A percentile compares a stretch with the other conserved stretches of the same genome.
These are phyloP conservation scores for Drosophila kanekoi DNA, from an alignment of 2,888 invertebrate species.

Conservation along the genomic window DNA sequence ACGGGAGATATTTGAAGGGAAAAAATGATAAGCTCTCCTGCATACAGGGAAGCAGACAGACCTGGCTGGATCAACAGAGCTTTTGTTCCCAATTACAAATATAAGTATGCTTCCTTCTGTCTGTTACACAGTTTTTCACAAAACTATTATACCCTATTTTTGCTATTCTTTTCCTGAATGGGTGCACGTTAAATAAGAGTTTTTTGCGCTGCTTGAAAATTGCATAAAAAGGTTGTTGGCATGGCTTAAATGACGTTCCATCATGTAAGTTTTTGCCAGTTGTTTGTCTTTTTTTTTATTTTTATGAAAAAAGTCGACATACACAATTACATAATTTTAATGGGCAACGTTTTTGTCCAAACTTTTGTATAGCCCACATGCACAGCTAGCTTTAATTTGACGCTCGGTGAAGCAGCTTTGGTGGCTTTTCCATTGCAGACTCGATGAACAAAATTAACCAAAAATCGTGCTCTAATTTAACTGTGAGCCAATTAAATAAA, in stretches of 20 bases:
- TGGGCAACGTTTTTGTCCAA: not conserved
- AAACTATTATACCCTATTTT: no score
- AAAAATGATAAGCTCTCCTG: no score
- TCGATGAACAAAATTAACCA: conserved; percentile 31
- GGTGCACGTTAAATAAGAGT: not conserved
- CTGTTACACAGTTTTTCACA: no score
- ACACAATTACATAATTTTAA: conserved; percentile 3
- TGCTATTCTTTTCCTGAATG: not conserved
- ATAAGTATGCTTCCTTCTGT: no score
- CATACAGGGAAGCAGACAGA: no score
- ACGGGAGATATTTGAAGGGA: no score
- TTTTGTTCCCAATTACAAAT: no score
- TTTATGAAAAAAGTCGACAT: not conserved
- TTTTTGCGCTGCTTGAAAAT: not conserved
- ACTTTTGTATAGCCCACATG: not conserved
- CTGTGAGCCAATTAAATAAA: conserved; percentile 62
- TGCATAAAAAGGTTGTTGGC: no score
- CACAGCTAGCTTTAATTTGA: not conserved
- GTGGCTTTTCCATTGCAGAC: conserved; percentile 20
- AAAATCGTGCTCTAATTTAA: conserved; percentile 28
- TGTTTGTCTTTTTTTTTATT: not conserved
- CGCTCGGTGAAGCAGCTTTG: not conserved
- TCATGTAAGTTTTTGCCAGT: not conserved
- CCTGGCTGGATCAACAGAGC: no score
- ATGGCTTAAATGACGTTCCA: not conserved